phyloP scores from a whole-genome alignment of 1,140 invertebrate genomes.

The Saxidomus purpurata region DNA sequence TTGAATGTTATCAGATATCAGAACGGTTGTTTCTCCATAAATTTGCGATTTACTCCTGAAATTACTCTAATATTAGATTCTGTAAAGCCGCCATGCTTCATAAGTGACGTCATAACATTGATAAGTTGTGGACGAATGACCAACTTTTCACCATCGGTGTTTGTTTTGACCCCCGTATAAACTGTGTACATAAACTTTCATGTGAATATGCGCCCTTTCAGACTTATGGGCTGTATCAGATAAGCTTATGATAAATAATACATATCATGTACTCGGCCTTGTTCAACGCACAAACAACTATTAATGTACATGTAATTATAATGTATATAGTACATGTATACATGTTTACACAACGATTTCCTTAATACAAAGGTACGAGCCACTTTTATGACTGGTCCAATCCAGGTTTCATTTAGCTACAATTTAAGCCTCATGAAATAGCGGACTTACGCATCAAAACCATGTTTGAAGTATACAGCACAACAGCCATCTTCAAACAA shows the following conservation, averaged over 20 bases:
- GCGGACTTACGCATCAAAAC: no score
- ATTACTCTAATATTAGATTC: conserved; percentile 42
- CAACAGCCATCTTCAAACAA: no score
- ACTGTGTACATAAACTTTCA: conserved; percentile 7
- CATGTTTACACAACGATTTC: no score
- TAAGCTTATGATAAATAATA: background rate
- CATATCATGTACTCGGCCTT: background rate
- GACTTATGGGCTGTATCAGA: background rate
- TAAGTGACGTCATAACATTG: conserved; percentile 9
- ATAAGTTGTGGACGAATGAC: conserved; percentile 24
- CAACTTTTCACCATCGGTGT: conserved; percentile 23
- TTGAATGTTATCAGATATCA: conserved; percentile 37
- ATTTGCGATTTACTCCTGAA: conserved; percentile 13
- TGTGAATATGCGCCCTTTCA: background rate
- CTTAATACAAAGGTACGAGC: no score
- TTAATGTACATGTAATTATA: no score
- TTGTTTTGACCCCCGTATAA: background rate
- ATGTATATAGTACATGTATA: no score
- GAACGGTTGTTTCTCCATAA: conserved; percentile 21
- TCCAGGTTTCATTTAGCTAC: no score
- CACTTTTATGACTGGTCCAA: no score
- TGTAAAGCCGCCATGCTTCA: background rate
- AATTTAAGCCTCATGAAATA: no score
- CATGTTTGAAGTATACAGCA: no score
- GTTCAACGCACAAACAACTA: background rate